phyloP scores from a whole-genome alignment of 1,140 invertebrate genomes.

The Eumeta japonica region DNA sequence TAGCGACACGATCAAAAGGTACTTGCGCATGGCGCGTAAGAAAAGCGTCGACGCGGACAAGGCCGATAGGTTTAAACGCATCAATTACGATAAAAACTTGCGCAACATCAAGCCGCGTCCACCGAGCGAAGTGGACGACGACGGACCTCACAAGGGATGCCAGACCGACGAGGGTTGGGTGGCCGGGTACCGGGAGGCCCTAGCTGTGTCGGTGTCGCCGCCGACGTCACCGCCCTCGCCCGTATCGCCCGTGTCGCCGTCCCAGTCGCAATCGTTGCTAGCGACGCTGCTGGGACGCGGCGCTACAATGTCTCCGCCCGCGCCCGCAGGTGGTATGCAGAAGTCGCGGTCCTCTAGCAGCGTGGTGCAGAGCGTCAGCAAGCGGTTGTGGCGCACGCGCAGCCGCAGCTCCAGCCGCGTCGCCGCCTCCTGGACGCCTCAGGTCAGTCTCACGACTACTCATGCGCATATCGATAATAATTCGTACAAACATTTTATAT shows the following conservation, averaged over 20 bases:
- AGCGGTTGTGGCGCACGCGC: conserved; percentile 78
- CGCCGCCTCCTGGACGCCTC: conserved; percentile 70
- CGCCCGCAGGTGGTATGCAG: conserved; percentile 71
- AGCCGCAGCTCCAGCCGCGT: conserved; percentile 75
- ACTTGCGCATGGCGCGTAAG: conserved; percentile 80
- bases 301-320: conserved; percentile 45
- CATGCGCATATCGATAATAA: not conserved
- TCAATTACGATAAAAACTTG: conserved; percentile 84
- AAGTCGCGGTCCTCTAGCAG: conserved; percentile 84
- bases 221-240: conserved; percentile 32
- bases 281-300: conserved; percentile 65
- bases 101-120: conserved; percentile 80
- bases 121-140: conserved; percentile 70
- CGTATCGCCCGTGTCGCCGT: conserved; percentile 57
- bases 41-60: conserved; percentile 80
- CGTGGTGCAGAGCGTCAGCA: conserved; percentile 80
- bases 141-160: conserved; percentile 69
- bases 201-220: conserved; percentile 57
- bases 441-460: conserved; percentile 64
- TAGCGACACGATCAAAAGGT: conserved; percentile 80
- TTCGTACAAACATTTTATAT: not conserved
- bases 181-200: conserved; percentile 47
- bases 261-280: conserved; percentile 64
- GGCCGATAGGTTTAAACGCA: conserved; percentile 78
- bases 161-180: conserved; percentile 77